Base-by-base conservation (phyloP, 2,797 vertebrate species). In the Fratercula arctica region DNA sequence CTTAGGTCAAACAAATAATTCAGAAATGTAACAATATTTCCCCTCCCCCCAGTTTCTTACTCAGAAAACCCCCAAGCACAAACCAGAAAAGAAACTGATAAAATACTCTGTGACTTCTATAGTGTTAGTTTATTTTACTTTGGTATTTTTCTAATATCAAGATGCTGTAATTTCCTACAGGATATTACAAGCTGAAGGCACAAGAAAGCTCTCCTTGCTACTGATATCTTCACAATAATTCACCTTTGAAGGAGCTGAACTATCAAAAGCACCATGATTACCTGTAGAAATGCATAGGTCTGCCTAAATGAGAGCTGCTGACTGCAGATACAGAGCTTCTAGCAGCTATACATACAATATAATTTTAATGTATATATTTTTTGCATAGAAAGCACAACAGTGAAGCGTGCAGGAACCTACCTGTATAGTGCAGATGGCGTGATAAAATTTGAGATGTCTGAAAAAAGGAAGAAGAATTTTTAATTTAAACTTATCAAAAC, bases 401-500 rank as follows among this genome's bases (percentile, higher is more conserved):
- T 60, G 50, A 93, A 80, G 13, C 21, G 7, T 54, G 46, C 20
- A 90, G 54, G 46, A 60, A 48, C 46, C 46, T 48, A 37, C 35
- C 60, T 87, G 46, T 67, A 50, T 37, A 83, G 64, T 70, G 23
- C 64, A 95, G 87, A 85, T 89, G 26, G 19, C 10, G 6, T 78
- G 68, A 95, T 29, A 57, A 79, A 90, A 75, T 69, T 57, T 53
- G 50, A 93, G n/a, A 75, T 31, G 29, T 15, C 57, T 43, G 45
- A 66, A 57, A 85, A 95, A 89, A 75, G n/a, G 46, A 79, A 87
- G 25, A 79, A 87, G 26, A 87, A 25, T 66, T 95, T 93, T 83
- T 75, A 67, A 92, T 86, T 95, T 90, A 61, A 95, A 89, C 19
- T 89, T 84, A 95, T n/a, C n/a, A 86, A 88, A 88, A 54, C 46